Conservation (phyloP, 2,113 vertebrate species). For the Melierax canorus region DNA sequence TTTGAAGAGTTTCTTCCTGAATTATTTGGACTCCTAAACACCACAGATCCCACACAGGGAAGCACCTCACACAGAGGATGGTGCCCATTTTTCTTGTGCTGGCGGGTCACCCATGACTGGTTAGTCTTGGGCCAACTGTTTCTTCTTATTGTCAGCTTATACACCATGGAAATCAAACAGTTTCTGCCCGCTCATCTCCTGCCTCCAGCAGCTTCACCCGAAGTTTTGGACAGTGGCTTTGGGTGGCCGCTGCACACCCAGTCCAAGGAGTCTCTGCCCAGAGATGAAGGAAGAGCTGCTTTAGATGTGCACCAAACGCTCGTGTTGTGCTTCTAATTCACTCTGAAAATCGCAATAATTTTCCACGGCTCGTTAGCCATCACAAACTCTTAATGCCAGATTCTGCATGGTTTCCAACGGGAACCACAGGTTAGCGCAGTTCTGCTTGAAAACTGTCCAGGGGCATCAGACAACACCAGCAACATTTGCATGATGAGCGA, state of each 20-base stretch:
- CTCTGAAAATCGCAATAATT: background rate
- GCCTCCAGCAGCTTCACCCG: background rate
- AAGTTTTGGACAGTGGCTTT: background rate
- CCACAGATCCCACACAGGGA: fast-evolving
- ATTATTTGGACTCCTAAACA: fast-evolving
- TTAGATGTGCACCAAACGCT: no score
- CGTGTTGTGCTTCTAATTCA: fast-evolving
- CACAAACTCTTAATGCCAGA: background rate
- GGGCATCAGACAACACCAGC: no score
- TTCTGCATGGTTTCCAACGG: background rate
- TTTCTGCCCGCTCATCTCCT: background rate
- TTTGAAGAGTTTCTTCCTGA: background rate
- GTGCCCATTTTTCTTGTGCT: background rate
- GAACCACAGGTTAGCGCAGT: background rate
- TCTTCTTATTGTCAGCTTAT: background rate
- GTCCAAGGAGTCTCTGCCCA: background rate
- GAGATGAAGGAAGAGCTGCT: background rate
- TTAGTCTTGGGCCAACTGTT: fast-evolving
- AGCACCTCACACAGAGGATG: fast-evolving
- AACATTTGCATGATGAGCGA: fast-evolving
- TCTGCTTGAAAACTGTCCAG: background rate
- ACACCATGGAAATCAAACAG: fast-evolving
- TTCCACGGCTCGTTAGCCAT: fast-evolving
- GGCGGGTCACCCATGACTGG: background rate
- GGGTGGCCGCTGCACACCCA: background rate